phyloP scores from a whole-genome alignment of 2,797 vertebrate species.

The Ambastaia sidthimunki region DNA sequence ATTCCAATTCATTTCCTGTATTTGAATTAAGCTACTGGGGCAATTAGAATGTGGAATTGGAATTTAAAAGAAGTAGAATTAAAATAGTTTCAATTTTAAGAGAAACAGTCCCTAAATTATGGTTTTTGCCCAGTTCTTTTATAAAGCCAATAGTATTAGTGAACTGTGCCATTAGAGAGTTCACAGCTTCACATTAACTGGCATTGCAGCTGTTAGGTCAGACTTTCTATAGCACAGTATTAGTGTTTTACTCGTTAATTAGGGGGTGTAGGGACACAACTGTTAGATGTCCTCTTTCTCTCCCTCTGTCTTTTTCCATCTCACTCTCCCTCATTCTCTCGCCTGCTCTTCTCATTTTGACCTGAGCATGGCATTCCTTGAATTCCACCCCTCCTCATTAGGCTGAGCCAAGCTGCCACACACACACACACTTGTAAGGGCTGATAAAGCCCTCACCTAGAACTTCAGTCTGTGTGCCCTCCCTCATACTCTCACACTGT shows the following conservation, averaged over 20 bases:
- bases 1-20: background rate
- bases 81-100: too few relatives aligned
- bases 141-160: background rate
- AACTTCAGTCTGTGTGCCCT: constrained; percentile 17
- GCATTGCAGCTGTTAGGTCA: background rate
- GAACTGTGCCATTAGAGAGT: background rate
- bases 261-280: constrained; percentile 64
- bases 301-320: constrained; percentile 13
- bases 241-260: constrained; percentile 70
- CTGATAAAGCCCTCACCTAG: constrained; percentile 27
- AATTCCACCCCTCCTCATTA: constrained; percentile 82
- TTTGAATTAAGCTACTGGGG: background rate
- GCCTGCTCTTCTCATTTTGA: constrained; percentile 74
- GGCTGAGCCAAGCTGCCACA: constrained; percentile 61
- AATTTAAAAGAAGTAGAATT: background rate
- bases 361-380: constrained; percentile 76
- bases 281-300: constrained; percentile 11
- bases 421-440: constrained; percentile 30
- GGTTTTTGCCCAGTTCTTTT: background rate
- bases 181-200: background rate
- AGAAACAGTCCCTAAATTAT: background rate
- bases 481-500: background rate
- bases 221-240: constrained; percentile 37
- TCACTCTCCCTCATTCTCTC: constrained; percentile 65
- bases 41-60: background rate